Conservation (phyloP, 2,888 invertebrate genomes). For the Hydropsyche betteni region DNA sequence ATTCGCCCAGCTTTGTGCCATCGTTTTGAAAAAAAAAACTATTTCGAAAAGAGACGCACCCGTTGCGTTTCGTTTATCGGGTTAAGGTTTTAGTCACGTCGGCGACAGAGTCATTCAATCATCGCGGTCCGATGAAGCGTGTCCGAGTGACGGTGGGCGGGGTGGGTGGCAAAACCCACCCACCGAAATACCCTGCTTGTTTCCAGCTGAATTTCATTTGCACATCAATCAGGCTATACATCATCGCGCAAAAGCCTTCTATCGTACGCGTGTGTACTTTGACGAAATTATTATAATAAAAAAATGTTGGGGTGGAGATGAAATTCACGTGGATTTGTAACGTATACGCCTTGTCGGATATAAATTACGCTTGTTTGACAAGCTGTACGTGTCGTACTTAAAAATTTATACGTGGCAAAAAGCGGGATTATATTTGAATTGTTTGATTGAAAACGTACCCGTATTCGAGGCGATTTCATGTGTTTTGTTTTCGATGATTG, state of each 20-base stretch:
- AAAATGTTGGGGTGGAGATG: no score
- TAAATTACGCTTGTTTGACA: no score
- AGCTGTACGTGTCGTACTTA: no score
- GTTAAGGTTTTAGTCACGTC: constrained; percentile 42
- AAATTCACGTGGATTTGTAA: no score
- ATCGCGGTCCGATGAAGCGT: constrained; percentile 45
- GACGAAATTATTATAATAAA: no score
- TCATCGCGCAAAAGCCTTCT: constrained; percentile 15
- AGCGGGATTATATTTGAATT: no score
- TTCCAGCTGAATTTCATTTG: constrained; percentile 45
- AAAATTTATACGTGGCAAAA: no score
- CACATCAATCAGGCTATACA: constrained; percentile 45
- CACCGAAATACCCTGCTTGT: constrained; percentile 18
- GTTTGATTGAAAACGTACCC: no score
- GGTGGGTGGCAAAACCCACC: neutral
- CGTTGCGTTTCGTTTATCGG: constrained; percentile 39
- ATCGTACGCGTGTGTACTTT: neutral
- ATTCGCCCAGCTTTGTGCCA: neutral
- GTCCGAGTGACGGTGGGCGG: constrained; percentile 40
- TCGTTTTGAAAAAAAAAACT: neutral
- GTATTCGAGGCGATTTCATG: no score
- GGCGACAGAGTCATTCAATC: constrained; percentile 48
- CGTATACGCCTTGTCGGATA: no score
- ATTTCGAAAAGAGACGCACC: neutral
- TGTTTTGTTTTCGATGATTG: no score